phyloP scores from a whole-genome alignment of 2,113 vertebrate species.

The Tichodroma muraria region DNA sequence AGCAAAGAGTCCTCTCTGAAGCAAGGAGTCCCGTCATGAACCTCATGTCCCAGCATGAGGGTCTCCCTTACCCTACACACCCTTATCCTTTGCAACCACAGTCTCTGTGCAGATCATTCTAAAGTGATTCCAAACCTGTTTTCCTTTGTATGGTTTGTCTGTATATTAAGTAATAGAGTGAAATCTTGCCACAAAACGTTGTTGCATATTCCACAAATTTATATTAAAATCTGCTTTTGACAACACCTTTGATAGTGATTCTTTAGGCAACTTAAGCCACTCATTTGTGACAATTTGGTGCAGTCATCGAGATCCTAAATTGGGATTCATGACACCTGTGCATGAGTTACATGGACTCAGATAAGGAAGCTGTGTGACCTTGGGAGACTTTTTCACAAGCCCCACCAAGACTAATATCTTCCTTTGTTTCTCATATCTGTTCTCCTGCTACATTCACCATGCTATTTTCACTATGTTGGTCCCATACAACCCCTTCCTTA shows the following conservation, averaged over 20 bases:
- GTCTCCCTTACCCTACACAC: not conserved
- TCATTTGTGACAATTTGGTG: not conserved
- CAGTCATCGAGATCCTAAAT: not conserved
- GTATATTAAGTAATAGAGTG: not conserved
- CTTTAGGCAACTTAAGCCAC: not conserved
- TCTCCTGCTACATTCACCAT: not conserved
- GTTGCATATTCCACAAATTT: not conserved
- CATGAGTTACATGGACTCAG: not conserved
- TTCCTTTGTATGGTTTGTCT: not conserved
- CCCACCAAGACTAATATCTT: not conserved
- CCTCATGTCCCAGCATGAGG: not conserved
- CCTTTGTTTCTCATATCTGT: not conserved
- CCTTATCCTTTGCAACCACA: not conserved
- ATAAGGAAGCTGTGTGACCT: not conserved
- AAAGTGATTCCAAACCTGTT: not conserved
- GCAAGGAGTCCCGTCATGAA: not conserved
- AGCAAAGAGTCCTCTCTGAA: not conserved
- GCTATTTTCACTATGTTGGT: not conserved
- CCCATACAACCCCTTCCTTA: not conserved
- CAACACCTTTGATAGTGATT: not conserved
- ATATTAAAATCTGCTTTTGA: not conserved
- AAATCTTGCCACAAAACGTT: not conserved
- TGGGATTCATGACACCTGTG: accelerated
- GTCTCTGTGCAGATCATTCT: not conserved
- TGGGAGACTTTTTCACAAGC: not conserved